Evolutionary conservation across 37 sponge, comb jelly and placozoan species (phyloP).

Genomic region (Haliclona indistincta): DNA sequence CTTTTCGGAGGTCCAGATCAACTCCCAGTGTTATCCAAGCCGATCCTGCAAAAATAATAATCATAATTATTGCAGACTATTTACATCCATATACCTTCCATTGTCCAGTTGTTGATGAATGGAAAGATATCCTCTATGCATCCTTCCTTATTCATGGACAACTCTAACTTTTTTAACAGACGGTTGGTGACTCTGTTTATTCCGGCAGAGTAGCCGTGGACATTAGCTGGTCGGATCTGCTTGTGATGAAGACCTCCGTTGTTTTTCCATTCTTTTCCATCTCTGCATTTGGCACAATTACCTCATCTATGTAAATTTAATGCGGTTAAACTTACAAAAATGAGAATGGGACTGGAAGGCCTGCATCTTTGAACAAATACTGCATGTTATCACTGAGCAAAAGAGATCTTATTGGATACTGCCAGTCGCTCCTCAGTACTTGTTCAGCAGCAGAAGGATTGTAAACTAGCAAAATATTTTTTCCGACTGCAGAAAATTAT

Average conservation of each 20-base stretch:
- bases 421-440: neutral
- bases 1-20: neutral
- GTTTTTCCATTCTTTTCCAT: neutral
- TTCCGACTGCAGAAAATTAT: no score
- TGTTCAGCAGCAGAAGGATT: neutral
- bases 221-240: neutral
- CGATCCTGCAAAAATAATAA: neutral
- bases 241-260: neutral
- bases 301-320: no score
- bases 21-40: slow-evolving; percentile 11
- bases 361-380: neutral
- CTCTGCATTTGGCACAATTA: no score
- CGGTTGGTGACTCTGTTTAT: neutral
- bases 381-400: neutral
- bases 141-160: neutral
- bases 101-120: neutral
- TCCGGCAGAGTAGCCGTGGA: neutral
- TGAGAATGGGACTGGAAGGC: neutral
- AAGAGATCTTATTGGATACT: neutral
- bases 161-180: neutral
- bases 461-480: neutral
- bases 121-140: neutral
- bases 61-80: no score
- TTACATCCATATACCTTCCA: neutral
- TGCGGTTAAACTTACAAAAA: slow-evolving; percentile 15